phyloP scores from a whole-genome alignment of 2,113 vertebrate genomes.

The Chauna torquata region DNA sequence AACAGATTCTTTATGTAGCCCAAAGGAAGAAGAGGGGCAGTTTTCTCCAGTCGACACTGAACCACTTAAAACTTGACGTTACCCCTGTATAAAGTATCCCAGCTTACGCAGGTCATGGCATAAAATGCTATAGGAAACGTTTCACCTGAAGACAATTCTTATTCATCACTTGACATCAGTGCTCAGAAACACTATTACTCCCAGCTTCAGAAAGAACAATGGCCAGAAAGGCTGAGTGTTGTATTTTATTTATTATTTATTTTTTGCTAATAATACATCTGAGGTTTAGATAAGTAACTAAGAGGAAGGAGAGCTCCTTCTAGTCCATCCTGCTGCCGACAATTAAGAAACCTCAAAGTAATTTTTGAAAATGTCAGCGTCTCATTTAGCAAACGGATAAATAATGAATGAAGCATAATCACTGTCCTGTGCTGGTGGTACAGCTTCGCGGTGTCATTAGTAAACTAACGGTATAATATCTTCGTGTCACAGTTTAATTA shows the following conservation, averaged over 20 bases:
- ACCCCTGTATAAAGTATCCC: fast-evolving
- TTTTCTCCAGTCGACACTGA: not conserved
- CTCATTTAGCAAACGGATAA: conserved; percentile 98
- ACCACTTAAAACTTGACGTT: not conserved
- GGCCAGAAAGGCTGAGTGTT: conserved; percentile 42
- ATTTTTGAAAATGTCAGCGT: conserved; percentile 96
- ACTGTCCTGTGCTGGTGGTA: conserved; percentile 92
- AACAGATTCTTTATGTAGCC: not conserved
- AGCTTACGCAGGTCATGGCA: not conserved
- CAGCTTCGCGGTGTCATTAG: conserved; percentile 90
- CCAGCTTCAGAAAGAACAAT: not conserved
- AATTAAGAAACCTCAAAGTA: conserved; percentile 89
- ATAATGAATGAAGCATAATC: conserved; percentile 99
- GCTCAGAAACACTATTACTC: not conserved
- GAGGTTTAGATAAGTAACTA: conserved; percentile 81
- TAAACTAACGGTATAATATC: conserved; percentile 87
- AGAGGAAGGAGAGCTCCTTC: conserved; percentile 78
- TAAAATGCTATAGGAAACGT: not conserved
- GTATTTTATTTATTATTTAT: not conserved
- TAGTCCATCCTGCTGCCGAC: conserved; percentile 80
- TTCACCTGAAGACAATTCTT: not conserved
- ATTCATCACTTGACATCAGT: not conserved
- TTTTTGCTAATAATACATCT: conserved; percentile 77
- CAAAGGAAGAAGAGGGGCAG: not conserved
- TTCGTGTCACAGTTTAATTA: conserved; percentile 95